These are phyloP conservation scores for Chionis minor DNA, from an alignment of 2,113 vertebrate genomes.

Conservation along the genomic window DNA sequence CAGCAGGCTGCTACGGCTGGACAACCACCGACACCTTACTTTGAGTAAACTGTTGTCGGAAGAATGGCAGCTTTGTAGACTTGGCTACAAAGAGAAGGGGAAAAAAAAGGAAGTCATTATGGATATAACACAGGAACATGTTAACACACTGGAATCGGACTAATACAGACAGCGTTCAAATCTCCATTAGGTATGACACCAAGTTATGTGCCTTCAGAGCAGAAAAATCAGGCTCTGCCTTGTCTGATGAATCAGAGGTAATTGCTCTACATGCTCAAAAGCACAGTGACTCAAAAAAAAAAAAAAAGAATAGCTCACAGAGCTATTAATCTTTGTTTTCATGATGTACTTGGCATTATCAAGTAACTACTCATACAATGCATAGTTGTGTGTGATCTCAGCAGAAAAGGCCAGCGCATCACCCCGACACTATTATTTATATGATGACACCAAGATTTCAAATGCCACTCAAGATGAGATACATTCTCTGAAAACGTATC, in stretches of 20 bases:
- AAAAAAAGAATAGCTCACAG: neutral
- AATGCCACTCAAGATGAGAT: neutral
- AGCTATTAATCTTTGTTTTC: neutral
- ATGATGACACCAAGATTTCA: neutral
- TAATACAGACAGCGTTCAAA: neutral
- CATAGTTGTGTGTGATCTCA: neutral
- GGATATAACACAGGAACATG: neutral
- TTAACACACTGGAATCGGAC: neutral
- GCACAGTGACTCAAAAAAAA: neutral
- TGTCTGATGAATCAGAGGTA: neutral
- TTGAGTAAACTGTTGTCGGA: neutral
- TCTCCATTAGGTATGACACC: neutral
- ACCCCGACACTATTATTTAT: neutral
- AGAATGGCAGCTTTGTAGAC: neutral
- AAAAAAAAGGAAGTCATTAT: neutral
- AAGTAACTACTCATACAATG: neutral
- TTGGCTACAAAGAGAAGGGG: neutral
- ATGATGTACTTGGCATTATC: neutral
- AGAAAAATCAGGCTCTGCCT: neutral
- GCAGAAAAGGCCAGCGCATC: neutral
- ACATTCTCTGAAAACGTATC: neutral
- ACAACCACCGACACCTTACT: neutral
- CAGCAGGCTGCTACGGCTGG: neutral
- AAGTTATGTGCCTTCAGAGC: neutral
- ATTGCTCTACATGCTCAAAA: neutral